phyloP scores from a whole-genome alignment of 2,888 invertebrate species.

The Acleris cristana region DNA sequence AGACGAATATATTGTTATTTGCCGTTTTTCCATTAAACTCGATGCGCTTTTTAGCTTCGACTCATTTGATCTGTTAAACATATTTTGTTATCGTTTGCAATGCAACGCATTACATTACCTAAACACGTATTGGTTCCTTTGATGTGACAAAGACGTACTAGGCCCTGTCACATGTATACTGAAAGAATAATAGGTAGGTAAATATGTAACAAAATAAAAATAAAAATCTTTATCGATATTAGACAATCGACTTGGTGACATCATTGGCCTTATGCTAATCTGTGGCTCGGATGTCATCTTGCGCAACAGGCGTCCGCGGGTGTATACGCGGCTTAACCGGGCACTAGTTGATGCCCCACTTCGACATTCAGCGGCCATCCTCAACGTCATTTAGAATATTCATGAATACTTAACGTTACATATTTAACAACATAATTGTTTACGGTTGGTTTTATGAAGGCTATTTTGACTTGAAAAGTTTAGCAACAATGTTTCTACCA shows the following conservation, averaged over 20 bases:
- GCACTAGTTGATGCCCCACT: slow-evolving; percentile 62
- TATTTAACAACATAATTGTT: slow-evolving; percentile 44
- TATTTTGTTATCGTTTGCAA: no score
- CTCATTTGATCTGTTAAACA: no score
- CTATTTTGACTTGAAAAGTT: slow-evolving; percentile 2
- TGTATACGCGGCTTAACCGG: slow-evolving; percentile 70
- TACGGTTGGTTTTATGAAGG: slow-evolving; percentile 8
- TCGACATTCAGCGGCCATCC: slow-evolving; percentile 50
- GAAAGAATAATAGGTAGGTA: background rate
- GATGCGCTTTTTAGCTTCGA: background rate
- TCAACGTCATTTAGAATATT: slow-evolving; percentile 51
- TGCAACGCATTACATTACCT: no score
- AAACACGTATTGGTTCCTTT: no score
- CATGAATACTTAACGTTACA: slow-evolving; percentile 49
- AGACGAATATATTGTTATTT: slow-evolving; percentile 43
- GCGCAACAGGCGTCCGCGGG: slow-evolving; percentile 76
- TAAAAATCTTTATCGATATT: slow-evolving; percentile 9
- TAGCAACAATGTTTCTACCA: background rate
- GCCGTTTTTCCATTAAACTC: background rate
- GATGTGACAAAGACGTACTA: no score
- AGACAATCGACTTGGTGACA: slow-evolving; percentile 40
- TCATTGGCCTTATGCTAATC: slow-evolving; percentile 77
- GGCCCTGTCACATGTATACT: no score
- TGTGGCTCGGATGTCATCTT: slow-evolving; percentile 78
- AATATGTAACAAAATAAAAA: no score